Base-by-base conservation (phyloP, 2,113 vertebrate genomes). In the Bufo gargarizans region DNA sequence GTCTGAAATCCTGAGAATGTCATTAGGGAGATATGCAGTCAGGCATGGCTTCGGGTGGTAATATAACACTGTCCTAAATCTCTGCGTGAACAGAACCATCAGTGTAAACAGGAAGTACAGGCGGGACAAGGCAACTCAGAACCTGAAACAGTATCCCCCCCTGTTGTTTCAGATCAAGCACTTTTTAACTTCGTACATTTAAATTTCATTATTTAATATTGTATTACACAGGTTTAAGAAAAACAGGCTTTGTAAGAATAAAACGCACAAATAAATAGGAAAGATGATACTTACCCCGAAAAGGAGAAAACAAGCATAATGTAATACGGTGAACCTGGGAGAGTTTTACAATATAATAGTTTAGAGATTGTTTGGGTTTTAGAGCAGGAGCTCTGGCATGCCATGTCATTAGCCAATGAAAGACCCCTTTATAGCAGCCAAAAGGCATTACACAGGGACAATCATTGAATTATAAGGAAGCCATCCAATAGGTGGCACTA, bases 11-110 rank as follows among this genome's bases (percentile, higher is more conserved):
- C 72, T 77, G 90, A 55, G 90, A 91, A 92, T 86, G 90, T 92
- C 93, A 92, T 93, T 93, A 93, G 91, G 83, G 84, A 90, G 91
- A 90, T 89, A 92, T 90, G 91, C 80, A 93, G 80, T 83, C 90
- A 89, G 79, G 90, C 92, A 91, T 91, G 90, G 81, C 91, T 92
- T 92, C 86, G 89, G 91, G 91, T 90, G 82, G 91, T 92, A 93
- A 93, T 90, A 89, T 78, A 89, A 91, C 92, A 92, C 91, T 88
- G 80, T 87, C 89, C 89, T 87, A 91, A 92, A 92, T 72, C 91
- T 91, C 86, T 89, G 84, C 90, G 90, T 89, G 91, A 91, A 53
- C 89, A 91, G 92, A 90, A 87, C 82, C 84, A 90, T 89, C n/a
- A 88, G 91, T 90, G 61, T 87, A 91, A 90, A 91, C 89, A 92